Evolutionary conservation across 2,888 invertebrate species (phyloP), one percentile per base, ranked within the genome.

Genomic region (Copidosoma aretas): DNA sequence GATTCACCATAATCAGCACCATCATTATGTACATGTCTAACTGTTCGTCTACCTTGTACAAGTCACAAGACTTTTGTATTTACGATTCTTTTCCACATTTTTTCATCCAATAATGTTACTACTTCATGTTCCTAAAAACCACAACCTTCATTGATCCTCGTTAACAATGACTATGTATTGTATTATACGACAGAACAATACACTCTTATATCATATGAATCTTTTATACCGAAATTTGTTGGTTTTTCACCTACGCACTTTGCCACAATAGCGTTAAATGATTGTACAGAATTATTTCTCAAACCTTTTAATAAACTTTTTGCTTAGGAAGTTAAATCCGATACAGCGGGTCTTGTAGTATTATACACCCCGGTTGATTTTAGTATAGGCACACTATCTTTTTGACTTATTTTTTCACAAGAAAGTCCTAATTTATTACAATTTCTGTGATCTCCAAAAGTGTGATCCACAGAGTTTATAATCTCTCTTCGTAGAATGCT

Each of bases 371-470:
- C 4, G 3, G 14, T 46, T 17, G 12, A 46, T 14, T 32, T 32
- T 21, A 73, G 64, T n/a, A 60, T 53, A 10, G 67, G 56, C 10
- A 71, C 58, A n/a, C 52, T 10, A 57, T 73, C 70, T 51, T 43
- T 41, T 54, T 68, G 17, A 46, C 17, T 12, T 46, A 8, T 43
- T 58, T 58, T 53, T n/a, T 62, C 62, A 32, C 64, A 64, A 17
- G 64, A 46, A 41, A 49, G 12, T 58, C 21, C 12, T 15, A 17
- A 12, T 22, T 41, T 25, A 1, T 17, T 17, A 14, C 70, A 74
- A 22, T 56, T 17, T 53, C 39, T 58, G 19, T 75, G 73, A 24
- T 73, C 68, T 25, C 72, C 71, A 51, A 73, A 75, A 19, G 70
- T 61, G 41, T 72, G 73, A 5, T 53, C 22, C 1, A 62, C 58